phyloP scores from a whole-genome alignment of 2,888 invertebrate genomes.

The Schizaphis graminum region DNA sequence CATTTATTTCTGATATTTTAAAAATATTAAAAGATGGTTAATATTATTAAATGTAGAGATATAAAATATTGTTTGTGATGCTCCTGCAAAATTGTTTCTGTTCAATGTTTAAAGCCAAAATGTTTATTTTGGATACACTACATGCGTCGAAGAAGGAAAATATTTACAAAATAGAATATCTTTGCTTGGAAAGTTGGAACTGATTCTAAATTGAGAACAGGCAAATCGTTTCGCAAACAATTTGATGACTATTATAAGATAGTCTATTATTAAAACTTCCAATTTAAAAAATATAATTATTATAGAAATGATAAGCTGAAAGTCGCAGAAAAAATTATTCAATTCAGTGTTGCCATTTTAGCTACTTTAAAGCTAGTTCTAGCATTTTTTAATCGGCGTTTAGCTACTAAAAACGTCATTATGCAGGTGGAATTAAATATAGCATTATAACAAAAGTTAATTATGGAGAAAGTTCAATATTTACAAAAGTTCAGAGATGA shows the following conservation, averaged over 20 bases:
- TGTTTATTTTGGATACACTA: conserved; percentile 67
- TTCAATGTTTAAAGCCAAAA: conserved; percentile 45
- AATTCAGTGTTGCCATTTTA: too few relatives aligned
- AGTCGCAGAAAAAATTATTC: too few relatives aligned
- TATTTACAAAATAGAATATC: conserved; percentile 11
- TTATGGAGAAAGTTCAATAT: too few relatives aligned
- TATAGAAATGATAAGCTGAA: too few relatives aligned
- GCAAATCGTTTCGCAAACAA: conserved; percentile 21
- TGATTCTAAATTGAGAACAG: conserved; percentile 29
- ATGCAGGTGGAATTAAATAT: too few relatives aligned
- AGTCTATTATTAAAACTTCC: conserved; percentile 22
- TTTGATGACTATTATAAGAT: too few relatives aligned
- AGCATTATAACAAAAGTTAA: too few relatives aligned
- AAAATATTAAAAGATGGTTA: conserved; percentile 44
- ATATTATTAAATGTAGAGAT: conserved; percentile 60
- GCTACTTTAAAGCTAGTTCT: too few relatives aligned
- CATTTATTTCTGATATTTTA: neutral
- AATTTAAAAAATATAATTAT: too few relatives aligned
- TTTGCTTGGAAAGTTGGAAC: neutral
- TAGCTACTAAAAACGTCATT: too few relatives aligned
- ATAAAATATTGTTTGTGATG: conserved; percentile 68
- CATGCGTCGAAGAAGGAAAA: neutral
- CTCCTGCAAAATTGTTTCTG: conserved; percentile 68
- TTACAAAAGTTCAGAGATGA: too few relatives aligned
- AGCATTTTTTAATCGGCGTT: too few relatives aligned